phyloP scores from a whole-genome alignment of 2,113 vertebrate genomes.

The Corythoichthys intestinalis region DNA sequence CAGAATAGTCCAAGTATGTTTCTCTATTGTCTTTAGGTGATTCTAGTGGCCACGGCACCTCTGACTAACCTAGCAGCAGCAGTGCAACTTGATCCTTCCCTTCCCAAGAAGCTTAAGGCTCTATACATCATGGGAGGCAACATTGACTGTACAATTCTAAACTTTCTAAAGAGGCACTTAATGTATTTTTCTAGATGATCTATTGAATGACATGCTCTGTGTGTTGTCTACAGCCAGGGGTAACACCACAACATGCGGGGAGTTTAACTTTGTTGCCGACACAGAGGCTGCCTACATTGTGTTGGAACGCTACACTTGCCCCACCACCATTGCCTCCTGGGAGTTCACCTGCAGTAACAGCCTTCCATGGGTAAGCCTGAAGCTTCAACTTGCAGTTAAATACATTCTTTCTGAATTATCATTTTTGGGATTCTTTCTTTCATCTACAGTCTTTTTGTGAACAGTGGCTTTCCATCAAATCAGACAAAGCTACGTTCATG shows the following conservation, averaged over 20 bases:
- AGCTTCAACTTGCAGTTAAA: not conserved
- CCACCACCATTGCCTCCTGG: constrained; percentile 73
- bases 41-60: constrained; percentile 54
- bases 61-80: constrained; percentile 75
- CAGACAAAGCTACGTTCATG: constrained; percentile 71
- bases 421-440: not conserved
- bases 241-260: constrained; percentile 67
- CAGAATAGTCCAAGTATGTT: not conserved
- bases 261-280: constrained; percentile 75
- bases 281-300: constrained; percentile 73
- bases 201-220: not conserved
- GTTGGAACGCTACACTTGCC: constrained; percentile 68
- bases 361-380: constrained; percentile 67
- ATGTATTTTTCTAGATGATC: not conserved
- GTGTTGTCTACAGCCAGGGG: constrained; percentile 59
- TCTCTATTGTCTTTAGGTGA: constrained; percentile 39
- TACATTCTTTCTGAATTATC: not conserved
- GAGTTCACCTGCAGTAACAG: constrained; percentile 67
- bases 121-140: constrained; percentile 78
- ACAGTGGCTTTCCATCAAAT: constrained; percentile 58
- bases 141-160: constrained; percentile 40
- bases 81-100: constrained; percentile 61
- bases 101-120: constrained; percentile 66
- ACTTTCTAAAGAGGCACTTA: not conserved
- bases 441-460: constrained; percentile 67